Conservation (phyloP, 2,797 vertebrate genomes). For the Antennarius maculatus region DNA sequence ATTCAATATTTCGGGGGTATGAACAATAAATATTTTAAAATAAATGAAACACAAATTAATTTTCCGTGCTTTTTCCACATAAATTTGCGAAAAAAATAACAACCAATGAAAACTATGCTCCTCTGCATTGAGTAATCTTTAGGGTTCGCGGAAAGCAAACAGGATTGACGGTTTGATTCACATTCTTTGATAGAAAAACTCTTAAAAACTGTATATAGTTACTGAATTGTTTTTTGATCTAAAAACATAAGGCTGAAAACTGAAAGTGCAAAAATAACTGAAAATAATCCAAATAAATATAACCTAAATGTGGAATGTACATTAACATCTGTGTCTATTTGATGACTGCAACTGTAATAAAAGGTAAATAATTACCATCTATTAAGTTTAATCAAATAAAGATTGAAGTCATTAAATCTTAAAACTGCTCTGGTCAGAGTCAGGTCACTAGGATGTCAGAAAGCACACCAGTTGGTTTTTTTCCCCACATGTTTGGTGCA, state of each 20-base stretch:
- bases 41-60: not conserved
- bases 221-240: not conserved
- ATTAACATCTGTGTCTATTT: no score
- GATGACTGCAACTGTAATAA: no score
- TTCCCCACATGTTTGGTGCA: constrained; percentile 27
- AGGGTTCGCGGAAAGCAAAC: not conserved
- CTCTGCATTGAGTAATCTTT: no score
- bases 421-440: constrained; percentile 14
- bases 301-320: no score
- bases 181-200: no score
- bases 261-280: no score
- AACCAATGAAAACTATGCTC: no score
- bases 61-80: no score
- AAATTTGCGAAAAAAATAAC: no score
- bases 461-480: constrained; percentile 6
- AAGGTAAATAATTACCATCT: no score
- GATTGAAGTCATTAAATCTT: constrained; percentile 4
- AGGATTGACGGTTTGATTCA: no score
- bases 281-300: no score
- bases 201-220: not conserved
- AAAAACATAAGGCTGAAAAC: not conserved
- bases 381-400: not conserved
- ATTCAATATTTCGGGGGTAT: not conserved
- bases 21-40: not conserved
- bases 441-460: constrained; percentile 11